Conservation (phyloP, 2,888 invertebrate genomes). For the Diaprepes abbreviatus region DNA sequence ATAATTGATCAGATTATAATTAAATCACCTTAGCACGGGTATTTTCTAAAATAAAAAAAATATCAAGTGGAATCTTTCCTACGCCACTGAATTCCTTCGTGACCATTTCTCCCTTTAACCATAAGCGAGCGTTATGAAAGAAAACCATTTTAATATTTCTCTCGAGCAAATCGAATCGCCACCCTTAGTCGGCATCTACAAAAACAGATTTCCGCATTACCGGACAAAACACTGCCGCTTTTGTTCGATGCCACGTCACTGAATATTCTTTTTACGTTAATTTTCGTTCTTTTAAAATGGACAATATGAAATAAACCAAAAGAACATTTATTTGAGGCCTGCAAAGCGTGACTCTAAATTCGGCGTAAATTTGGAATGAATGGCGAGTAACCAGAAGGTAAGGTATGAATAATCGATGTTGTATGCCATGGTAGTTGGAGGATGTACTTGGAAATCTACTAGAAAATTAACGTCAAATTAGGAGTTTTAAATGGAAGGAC, state of each 20-base stretch:
- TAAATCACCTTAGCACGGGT: too few relatives aligned
- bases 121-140: slow-evolving; percentile 27
- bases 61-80: too few relatives aligned
- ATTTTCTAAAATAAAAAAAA: too few relatives aligned
- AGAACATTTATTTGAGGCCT: slow-evolving; percentile 39
- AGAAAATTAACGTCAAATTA: slow-evolving; percentile 33
- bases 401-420: background rate
- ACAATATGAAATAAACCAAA: slow-evolving; percentile 37
- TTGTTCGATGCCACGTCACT: slow-evolving; percentile 41
- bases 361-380: slow-evolving; percentile 30
- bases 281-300: slow-evolving; percentile 33
- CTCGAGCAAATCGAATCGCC: slow-evolving; percentile 50
- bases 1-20: too few relatives aligned
- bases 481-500: background rate
- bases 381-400: slow-evolving; percentile 4
- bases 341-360: slow-evolving; percentile 34
- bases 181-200: slow-evolving; percentile 48
- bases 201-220: slow-evolving; percentile 43
- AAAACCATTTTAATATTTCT: slow-evolving; percentile 46
- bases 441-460: slow-evolving; percentile 34
- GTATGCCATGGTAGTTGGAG: slow-evolving; percentile 28
- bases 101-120: background rate
- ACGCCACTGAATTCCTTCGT: background rate
- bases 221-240: slow-evolving; percentile 33
- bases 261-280: slow-evolving; percentile 46